Percentiles rank a stretch among this genome's conserved stretches.
Evolutionary conservation across 2,797 vertebrate genomes (phyloP).

Genomic region (Chiropotes sagulatus): DNA sequence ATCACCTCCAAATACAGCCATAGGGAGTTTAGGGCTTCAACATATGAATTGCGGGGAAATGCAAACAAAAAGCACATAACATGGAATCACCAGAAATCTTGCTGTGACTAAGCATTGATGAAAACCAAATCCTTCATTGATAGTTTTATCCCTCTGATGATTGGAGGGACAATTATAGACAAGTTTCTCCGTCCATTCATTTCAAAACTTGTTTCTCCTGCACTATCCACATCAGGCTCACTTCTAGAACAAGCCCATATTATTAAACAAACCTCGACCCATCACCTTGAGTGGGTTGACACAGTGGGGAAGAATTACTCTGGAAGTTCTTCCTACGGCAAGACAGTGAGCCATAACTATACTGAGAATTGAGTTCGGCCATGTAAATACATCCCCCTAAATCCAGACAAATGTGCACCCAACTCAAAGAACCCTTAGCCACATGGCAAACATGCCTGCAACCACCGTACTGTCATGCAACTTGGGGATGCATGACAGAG

Average conservation of each 20-base stretch:
- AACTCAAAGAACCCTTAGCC: not conserved
- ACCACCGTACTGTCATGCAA: no score
- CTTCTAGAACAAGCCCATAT: not conserved
- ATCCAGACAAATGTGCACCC: not conserved
- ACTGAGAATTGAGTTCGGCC: not conserved
- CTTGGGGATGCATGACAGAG: not conserved
- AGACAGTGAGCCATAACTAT: no score
- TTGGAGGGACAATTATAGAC: not conserved
- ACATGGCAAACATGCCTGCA: not conserved
- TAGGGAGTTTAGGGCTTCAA: not conserved
- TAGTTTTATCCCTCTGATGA: not conserved
- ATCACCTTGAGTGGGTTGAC: not conserved
- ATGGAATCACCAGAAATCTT: not conserved
- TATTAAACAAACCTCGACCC: not conserved
- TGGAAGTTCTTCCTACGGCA: not conserved
- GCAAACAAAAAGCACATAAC: not conserved
- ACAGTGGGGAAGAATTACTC: no score
- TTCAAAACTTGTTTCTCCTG: not conserved
- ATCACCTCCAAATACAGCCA: not conserved
- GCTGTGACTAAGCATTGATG: not conserved
- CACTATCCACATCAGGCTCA: rapidly evolving
- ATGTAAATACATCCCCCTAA: not conserved
- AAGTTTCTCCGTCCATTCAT: not conserved
- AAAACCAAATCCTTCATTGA: not conserved
- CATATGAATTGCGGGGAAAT: not conserved